Base-by-base conservation (phyloP, 2,888 invertebrate species). In the Ophion ventricosus region DNA sequence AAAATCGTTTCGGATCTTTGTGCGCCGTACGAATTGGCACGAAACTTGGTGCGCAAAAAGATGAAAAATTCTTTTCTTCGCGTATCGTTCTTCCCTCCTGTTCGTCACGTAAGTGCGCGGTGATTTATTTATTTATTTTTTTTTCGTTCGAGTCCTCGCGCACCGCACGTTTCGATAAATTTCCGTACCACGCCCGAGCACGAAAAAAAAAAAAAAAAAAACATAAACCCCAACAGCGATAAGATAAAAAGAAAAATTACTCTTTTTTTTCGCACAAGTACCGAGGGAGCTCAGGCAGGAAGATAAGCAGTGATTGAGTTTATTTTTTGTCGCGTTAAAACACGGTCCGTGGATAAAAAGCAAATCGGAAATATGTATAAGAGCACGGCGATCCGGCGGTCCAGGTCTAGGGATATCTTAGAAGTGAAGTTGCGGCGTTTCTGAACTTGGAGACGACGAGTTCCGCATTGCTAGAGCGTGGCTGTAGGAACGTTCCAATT, bases 391-490 rank as follows among this genome's bases (percentile, higher is more conserved):
- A 76, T 76, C 70, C 63, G 73, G 69, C 26, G 40, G 63, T 49
- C 23, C 35, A 56, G 35, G 29, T 40, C 8, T 61, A 43, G 66
- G 49, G 72, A 64, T 57, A 35, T 49, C 49, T 61, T 61, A 54
- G 73, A 85, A 78, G 80, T 85, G 82, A 85, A 86, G 85, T 82
- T 72, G 78, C 74, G 74, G 78, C 49, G 82, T 74, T 75, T 83
- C 79, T 86, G 87, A 87, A 89, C 89, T 90, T 89, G 89, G 85
- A 84, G 70, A 83, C 79, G 66, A 61, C 73, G 83, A 90, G 89
- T 90, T 90, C 91, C 91, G 90, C 90, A 89, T 90, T 91, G 90
- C 87, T 87, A 86, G 83, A 88, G 86, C 88, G 86, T 87, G 85
- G 85, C 85, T 64, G 43, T 29, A 85, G 85, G 86, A 85, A 83